Conservation (phyloP, 2,797 vertebrate genomes). For the Poeciliopsis gracilis region DNA sequence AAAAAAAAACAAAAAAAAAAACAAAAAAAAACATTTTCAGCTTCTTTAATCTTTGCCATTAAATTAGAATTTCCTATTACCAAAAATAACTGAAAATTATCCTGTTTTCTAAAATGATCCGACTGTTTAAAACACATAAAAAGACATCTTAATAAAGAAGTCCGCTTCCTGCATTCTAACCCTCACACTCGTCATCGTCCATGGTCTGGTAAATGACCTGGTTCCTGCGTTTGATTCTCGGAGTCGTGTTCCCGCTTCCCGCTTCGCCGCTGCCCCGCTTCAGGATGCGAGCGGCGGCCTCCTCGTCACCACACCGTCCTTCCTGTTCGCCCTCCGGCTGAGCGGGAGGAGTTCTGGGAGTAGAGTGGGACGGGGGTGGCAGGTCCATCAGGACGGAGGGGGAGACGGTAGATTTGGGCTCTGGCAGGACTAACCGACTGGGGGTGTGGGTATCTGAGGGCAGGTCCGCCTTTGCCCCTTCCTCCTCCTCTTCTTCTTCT, state of each 20-base stretch:
- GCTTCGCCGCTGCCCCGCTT: conserved; percentile 84
- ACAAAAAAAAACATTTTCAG: neutral
- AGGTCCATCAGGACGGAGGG: conserved; percentile 48
- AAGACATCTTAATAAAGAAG: conserved; percentile 23
- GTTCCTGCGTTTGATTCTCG: conserved; percentile 93
- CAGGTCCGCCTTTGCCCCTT: conserved; percentile 14
- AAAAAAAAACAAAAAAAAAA: neutral
- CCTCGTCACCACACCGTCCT: conserved; percentile 17
- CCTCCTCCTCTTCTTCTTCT: conserved; percentile 51
- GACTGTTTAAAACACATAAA: conserved; percentile 55
- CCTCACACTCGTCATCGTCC: conserved; percentile 81
- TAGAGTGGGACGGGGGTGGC: conserved; percentile 69
- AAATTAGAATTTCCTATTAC: conserved; percentile 24
- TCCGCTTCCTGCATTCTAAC: conserved; percentile 22
- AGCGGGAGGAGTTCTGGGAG: conserved; percentile 20
- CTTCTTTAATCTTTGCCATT: conserved; percentile 11
- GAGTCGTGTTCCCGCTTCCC: conserved; percentile 72
- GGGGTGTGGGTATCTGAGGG: conserved; percentile 57
- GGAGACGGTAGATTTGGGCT: conserved; percentile 61
- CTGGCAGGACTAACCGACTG: conserved; percentile 74
- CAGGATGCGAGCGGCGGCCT: conserved; percentile 61
- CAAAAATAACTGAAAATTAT: conserved; percentile 13
- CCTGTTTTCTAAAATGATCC: conserved; percentile 31
- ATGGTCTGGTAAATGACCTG: conserved; percentile 88
- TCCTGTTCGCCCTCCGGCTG: conserved; percentile 34